Evolutionary conservation across 2,888 invertebrate genomes (phyloP).

Genomic region (Ecliptopera silaceata): DNA sequence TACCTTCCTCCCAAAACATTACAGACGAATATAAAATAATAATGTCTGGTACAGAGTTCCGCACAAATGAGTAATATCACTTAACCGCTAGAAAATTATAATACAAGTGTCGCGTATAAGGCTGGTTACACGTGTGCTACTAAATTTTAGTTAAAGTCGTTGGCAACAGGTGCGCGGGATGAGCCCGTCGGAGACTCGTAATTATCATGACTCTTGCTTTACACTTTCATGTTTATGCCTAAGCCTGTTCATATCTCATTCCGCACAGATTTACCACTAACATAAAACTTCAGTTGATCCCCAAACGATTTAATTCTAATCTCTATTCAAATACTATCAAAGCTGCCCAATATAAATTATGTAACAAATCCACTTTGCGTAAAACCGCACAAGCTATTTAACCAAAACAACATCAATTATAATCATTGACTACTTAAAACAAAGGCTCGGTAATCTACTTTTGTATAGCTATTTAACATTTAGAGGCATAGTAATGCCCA

Average conservation of each 20-base stretch:
- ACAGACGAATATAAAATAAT: slow-evolving; percentile 35
- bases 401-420: slow-evolving; percentile 32
- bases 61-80: slow-evolving; percentile 61
- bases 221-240: slow-evolving; percentile 38
- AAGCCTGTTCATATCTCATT: slow-evolving; percentile 21
- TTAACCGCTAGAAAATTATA: slow-evolving; percentile 72
- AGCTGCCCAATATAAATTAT: slow-evolving; percentile 28
- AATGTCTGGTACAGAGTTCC: slow-evolving; percentile 45
- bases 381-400: slow-evolving; percentile 30
- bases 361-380: slow-evolving; percentile 32
- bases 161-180: slow-evolving; percentile 78
- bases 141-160: slow-evolving; percentile 79
- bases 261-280: slow-evolving; percentile 24
- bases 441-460: slow-evolving; percentile 40
- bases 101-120: slow-evolving; percentile 67
- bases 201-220: slow-evolving; percentile 67
- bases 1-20: slow-evolving; percentile 4
- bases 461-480: slow-evolving; percentile 45
- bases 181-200: slow-evolving; percentile 68
- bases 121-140: slow-evolving; percentile 72
- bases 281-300: slow-evolving; percentile 27
- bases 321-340: slow-evolving; percentile 28
- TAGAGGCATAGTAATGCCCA: slow-evolving; percentile 47
- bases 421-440: slow-evolving; percentile 38
- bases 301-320: slow-evolving; percentile 19